Percentiles rank a stretch among this genome's conserved stretches.
Conservation (phyloP, 2,797 vertebrate species). For the Ibycter americanus region DNA sequence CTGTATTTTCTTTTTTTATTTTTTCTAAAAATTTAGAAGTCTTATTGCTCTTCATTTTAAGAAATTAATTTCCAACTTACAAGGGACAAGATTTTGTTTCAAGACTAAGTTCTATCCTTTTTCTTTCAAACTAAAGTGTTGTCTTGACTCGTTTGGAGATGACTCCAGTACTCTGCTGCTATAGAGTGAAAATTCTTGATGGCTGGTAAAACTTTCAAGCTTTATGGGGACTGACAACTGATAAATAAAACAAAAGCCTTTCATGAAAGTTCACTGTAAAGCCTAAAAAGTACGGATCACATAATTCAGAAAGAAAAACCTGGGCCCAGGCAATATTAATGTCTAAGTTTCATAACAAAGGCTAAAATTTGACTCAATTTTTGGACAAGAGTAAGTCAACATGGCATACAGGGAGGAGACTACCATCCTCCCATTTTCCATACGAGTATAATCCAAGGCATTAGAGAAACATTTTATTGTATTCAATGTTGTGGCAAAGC, state of each 20-base stretch:
- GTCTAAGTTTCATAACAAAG: neutral
- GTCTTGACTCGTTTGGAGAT: neutral
- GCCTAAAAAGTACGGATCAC: neutral
- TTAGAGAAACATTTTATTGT: neutral
- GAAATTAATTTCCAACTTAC: neutral
- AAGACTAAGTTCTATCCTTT: neutral
- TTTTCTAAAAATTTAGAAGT: neutral
- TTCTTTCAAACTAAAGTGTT: neutral
- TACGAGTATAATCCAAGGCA: neutral
- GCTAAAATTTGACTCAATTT: neutral
- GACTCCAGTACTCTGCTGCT: neutral
- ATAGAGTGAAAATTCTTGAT: neutral
- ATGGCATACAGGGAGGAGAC: neutral
- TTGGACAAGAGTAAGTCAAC: neutral
- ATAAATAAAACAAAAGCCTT: neutral
- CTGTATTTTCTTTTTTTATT: neutral
- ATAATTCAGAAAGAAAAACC: neutral
- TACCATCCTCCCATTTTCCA: neutral
- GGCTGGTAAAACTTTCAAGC: neutral
- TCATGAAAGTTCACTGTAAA: neutral
- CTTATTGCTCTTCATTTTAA: neutral
- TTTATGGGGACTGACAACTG: neutral
- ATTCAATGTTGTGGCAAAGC: neutral
- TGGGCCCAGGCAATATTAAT: neutral
- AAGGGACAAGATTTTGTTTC: neutral